Evolutionary conservation across 2,888 invertebrate genomes (phyloP), one percentile per base, ranked within the genome.

Genomic region (Doris montereyensis): DNA sequence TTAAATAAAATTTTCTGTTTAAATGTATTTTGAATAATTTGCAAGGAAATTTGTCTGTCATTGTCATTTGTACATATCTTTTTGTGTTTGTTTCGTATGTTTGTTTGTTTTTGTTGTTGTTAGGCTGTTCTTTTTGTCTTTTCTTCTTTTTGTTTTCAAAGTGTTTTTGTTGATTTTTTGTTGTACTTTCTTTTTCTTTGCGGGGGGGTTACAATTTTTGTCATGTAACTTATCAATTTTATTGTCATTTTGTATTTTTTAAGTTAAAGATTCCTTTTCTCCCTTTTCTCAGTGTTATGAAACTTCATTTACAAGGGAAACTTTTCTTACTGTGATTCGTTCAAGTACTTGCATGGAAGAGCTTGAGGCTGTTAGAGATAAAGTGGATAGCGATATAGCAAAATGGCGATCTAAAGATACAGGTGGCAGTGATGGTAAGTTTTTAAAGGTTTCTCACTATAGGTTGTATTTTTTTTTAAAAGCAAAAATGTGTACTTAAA

Each of bases 311-410:
- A 95, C 95, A 41, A 95, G 95, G 84, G 97, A 98, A 86, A 94
- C 95, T 87, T 97, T 97, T 92, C 92, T 97, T 86, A 94, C 95
- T 85, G 95, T 96, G 77, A 93, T 97, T 85, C 94, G 96, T 87
- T 94, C 95, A 84, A 95, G 96, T 78, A 95, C 95, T 84, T 95
- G 94, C 88, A 93, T 95, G 67, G 96, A 96, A 80, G 97, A 98
- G 91, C 92, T 98, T 84, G 94, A 94, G 84, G 95, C 96, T 24
- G 95, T 91, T 21, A 93, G 95, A 87, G 96, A 95, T 86, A 93
- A 96, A 83, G 94, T 97, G 26, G 94, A 94, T 86, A 95, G 95
- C 87, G 97, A 97, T 92, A 96, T 97, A 90, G 95, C 91, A 32
- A 88, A 92, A 76, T 92, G 93, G 87, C 94, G 96, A 89, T 96